Evolutionary conservation across 2,797 vertebrate species (phyloP).

Genomic region (Epinephelus awoara): DNA sequence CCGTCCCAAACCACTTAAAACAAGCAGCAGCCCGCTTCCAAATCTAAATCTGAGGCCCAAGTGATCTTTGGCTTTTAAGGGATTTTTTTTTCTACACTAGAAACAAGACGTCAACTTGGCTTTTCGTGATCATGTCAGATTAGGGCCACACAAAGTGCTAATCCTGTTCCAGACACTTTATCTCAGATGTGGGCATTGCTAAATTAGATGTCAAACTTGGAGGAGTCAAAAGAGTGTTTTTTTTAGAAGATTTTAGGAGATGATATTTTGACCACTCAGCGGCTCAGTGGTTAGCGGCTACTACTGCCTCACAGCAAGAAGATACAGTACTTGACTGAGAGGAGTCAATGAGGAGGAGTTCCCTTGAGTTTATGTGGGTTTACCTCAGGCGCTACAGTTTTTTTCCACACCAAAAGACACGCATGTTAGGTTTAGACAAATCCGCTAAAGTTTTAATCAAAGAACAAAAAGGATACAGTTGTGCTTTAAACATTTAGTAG

Average conservation of each 20-base stretch:
- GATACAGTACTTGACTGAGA: neutral
- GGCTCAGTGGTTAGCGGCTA: constrained; percentile 11
- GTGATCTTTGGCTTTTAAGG: constrained; percentile 57
- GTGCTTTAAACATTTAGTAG: neutral
- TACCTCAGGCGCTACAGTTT: neutral
- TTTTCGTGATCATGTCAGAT: constrained; percentile 47
- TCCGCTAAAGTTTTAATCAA: neutral
- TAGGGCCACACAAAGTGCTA: constrained; percentile 23
- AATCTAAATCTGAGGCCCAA: constrained; percentile 50
- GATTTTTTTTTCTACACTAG: constrained; percentile 38
- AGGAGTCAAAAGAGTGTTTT: constrained; percentile 24
- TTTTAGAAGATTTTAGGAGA: constrained; percentile 16
- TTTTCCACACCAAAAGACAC: neutral
- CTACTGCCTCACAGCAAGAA: constrained; percentile 3
- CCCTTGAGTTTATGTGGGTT: neutral
- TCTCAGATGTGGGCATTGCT: constrained; percentile 3
- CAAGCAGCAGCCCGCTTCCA: constrained; percentile 27
- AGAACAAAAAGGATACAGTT: neutral
- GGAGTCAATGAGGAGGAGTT: neutral
- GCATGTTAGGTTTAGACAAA: neutral
- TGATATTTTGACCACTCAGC: constrained; percentile 28
- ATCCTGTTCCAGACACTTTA: constrained; percentile 38
- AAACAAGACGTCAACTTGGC: constrained; percentile 47
- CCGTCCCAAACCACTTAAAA: constrained; percentile 52
- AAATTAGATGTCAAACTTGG: constrained; percentile 10